Conservation (phyloP, 2,113 vertebrate species). For the Proterorhinus semilunaris region DNA sequence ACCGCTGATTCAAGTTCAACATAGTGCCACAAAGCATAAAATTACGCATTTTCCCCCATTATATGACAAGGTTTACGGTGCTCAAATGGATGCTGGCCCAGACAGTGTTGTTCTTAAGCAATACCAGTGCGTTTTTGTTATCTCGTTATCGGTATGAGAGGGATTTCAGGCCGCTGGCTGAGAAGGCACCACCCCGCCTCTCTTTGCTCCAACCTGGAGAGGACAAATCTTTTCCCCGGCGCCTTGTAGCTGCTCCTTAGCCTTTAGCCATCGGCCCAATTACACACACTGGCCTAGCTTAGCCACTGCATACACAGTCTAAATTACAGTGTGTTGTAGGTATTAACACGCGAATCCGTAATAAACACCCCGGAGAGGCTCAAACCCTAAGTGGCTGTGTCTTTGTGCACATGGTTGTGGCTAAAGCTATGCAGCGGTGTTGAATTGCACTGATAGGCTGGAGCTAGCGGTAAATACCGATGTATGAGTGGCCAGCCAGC, state of each 20-base stretch:
- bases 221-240: slow-evolving; percentile 64
- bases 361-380: slow-evolving; percentile 21
- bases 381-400: slow-evolving; percentile 27
- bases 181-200: slow-evolving; percentile 62
- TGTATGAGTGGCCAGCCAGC: slow-evolving; percentile 74
- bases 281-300: slow-evolving; percentile 62
- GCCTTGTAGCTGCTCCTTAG: slow-evolving; percentile 72
- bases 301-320: slow-evolving; percentile 38
- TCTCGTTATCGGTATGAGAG: slow-evolving; percentile 20
- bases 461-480: slow-evolving; percentile 73
- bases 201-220: slow-evolving; percentile 58
- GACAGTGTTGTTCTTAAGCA: slow-evolving; percentile 19
- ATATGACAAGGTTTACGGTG: slow-evolving; percentile 14
- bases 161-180: slow-evolving; percentile 51
- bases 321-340: slow-evolving; percentile 10
- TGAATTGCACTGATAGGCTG: slow-evolving; percentile 40
- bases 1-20: slow-evolving; percentile 46
- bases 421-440: slow-evolving; percentile 47
- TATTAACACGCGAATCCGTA: slow-evolving; percentile 20
- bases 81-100: slow-evolving; percentile 3
- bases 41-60: slow-evolving; percentile 15
- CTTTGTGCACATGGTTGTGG: slow-evolving; percentile 55
- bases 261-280: slow-evolving; percentile 70
- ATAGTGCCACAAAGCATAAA: slow-evolving; percentile 21
- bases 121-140: background rate